These are phyloP conservation scores for Cromileptes altivelis DNA, from an alignment of 2,113 vertebrate genomes.

Conservation along the genomic window DNA sequence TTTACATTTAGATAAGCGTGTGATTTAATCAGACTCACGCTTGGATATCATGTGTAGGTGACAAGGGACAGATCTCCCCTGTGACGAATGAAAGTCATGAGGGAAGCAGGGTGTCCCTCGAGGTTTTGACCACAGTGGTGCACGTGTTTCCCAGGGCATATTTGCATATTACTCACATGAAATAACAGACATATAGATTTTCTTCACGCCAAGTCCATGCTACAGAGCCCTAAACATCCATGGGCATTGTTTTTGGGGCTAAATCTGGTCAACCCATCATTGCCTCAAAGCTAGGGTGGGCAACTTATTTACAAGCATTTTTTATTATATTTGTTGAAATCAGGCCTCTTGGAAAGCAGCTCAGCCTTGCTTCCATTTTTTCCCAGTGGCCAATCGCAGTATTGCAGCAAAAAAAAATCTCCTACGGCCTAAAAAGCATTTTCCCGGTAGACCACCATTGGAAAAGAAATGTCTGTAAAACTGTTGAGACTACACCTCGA, in stretches of 20 bases:
- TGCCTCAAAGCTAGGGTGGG: not conserved
- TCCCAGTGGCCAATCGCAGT: too few relatives aligned
- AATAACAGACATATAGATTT: not conserved
- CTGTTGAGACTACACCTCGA: too few relatives aligned
- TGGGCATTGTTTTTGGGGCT: too few relatives aligned
- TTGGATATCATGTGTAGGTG: constrained; percentile 57
- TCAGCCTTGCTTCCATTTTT: too few relatives aligned
- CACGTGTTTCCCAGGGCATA: constrained; percentile 35
- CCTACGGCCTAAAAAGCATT: too few relatives aligned
- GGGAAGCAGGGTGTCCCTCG: constrained; percentile 51
- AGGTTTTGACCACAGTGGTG: constrained; percentile 40
- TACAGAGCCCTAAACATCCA: too few relatives aligned
- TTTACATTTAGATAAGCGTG: constrained; percentile 76
- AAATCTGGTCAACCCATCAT: too few relatives aligned
- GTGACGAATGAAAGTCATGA: constrained; percentile 63
- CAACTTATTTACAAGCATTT: not conserved
- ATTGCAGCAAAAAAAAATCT: too few relatives aligned
- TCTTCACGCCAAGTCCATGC: not conserved
- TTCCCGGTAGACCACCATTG: too few relatives aligned
- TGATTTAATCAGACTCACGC: constrained; percentile 72
- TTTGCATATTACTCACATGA: constrained; percentile 15
- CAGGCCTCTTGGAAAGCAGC: too few relatives aligned
- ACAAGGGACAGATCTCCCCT: constrained; percentile 52
- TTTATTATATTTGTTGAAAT: not conserved
- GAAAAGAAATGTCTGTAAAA: too few relatives aligned